Evolutionary conservation across 2,888 invertebrate genomes (phyloP), one percentile per base, ranked within the genome.

Genomic region (Pilophorus perplexus): DNA sequence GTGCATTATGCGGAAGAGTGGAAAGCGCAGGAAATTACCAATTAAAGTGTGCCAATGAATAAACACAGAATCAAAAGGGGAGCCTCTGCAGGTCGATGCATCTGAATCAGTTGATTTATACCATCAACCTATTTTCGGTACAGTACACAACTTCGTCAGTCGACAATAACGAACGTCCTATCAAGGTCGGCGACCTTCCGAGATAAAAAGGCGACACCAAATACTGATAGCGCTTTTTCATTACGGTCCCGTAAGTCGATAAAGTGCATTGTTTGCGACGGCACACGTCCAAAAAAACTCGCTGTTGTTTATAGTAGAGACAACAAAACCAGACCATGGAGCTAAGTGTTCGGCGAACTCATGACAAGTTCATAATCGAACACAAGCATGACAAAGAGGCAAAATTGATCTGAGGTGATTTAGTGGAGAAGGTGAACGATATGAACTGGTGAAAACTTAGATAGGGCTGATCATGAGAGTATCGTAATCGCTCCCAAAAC

Each of bases 121-220:
- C 12, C 6, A 33, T 6, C 12, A 33, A 12, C 6, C 33, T 6
- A 33, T 33, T 8, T 33, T 6, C 6, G 33, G 12, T 8, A 12
- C 12, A 8, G 33, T 33, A 33, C 6, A 12, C 33, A 33, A 12
- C n/a, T n/a, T n/a, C n/a, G n/a, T n/a, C n/a, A n/a, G 12, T 8
- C 6, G 12, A 33, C 6, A 33, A 33, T 8, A 12, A 12, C 6
- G 28, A 27, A 25, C 27, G 52, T 18, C n/a, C 16, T 52, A 16
- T 48, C 48, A 52, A 52, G 52, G 52, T 52, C 52, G 23, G 52
- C 52, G 52, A 52, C 52, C 52, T 25, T 28, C 16, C 23, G 44
- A 16, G 52, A 52, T 52, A 52, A 52, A 52, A 52, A 10, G 25
- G 52, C 52, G 12, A 33, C 33, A 33, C 12, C 12, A 33, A 33